phyloP scores from a whole-genome alignment of 2,797 vertebrate species.

The Corythornis leucogaster region DNA sequence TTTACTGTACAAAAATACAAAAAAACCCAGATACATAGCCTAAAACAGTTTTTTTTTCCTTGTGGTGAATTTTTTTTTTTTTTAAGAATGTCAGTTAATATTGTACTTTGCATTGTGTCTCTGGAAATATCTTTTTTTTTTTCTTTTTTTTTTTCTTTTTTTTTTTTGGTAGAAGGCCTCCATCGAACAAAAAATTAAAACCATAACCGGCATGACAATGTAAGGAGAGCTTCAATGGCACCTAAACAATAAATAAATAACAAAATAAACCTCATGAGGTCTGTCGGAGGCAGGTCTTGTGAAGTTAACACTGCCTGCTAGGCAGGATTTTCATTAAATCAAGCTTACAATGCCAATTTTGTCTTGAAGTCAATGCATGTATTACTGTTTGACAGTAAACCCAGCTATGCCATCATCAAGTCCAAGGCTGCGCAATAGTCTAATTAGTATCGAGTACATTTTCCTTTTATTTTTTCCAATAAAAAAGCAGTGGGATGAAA shows the following conservation, averaged over 20 bases:
- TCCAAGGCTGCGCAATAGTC: slow-evolving; percentile 83
- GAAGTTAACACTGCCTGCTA: slow-evolving; percentile 74
- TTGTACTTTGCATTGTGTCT: slow-evolving; percentile 76
- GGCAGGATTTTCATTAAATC: slow-evolving; percentile 74
- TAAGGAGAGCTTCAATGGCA: slow-evolving; percentile 83
- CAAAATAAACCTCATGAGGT: slow-evolving; percentile 62
- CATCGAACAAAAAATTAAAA: slow-evolving; percentile 77
- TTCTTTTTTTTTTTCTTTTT: slow-evolving; percentile 7
- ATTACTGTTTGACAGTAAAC: slow-evolving; percentile 80
- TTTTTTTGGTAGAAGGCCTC: slow-evolving; percentile 73
- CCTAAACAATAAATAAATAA: slow-evolving; percentile 72
- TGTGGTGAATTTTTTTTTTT: slow-evolving; percentile 54
- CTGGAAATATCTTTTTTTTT: slow-evolving; percentile 76
- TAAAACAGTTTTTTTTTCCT: slow-evolving; percentile 69
- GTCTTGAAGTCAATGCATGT: slow-evolving; percentile 82
- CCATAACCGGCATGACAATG: slow-evolving; percentile 75
- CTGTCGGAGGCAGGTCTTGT: slow-evolving; percentile 69
- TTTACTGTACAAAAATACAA: slow-evolving; percentile 70
- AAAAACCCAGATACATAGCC: slow-evolving; percentile 70
- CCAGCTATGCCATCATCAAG: slow-evolving; percentile 79
- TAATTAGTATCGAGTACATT: slow-evolving; percentile 81
- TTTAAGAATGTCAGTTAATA: slow-evolving; percentile 71
- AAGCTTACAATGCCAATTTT: slow-evolving; percentile 76
- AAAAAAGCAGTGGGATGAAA: slow-evolving; percentile 85
- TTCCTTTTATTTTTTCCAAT: slow-evolving; percentile 82